A percentile compares a stretch with the other conserved stretches of the same genome.
phyloP scores from a whole-genome alignment of 2,113 vertebrate genomes.

The human (Homo sapiens) region DNA sequence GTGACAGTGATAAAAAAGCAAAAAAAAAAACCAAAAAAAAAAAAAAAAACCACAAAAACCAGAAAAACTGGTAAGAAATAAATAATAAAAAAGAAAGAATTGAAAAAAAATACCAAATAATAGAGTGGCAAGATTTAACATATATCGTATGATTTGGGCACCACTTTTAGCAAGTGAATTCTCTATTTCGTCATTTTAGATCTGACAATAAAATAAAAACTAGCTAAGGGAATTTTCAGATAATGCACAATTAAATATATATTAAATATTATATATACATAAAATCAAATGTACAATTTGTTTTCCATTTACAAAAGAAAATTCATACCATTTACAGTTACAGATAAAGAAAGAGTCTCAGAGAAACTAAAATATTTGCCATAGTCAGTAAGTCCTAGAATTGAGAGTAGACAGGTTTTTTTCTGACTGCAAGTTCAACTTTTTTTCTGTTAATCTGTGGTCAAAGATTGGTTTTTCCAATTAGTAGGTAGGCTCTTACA shows the following conservation, averaged over 20 bases:
- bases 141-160: background rate
- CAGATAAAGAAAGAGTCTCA: background rate
- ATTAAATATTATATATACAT: background rate
- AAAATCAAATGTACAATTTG: background rate
- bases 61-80: background rate
- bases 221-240: background rate
- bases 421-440: background rate
- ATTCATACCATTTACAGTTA: background rate
- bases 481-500: background rate
- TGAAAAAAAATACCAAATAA: background rate
- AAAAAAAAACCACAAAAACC: too few relatives aligned
- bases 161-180: background rate
- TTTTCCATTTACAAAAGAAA: background rate
- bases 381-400: background rate
- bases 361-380: constrained; percentile 19
- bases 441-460: background rate
- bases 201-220: constrained; percentile 2
- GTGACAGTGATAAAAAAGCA: background rate
- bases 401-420: background rate
- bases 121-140: background rate
- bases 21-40: background rate
- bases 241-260: background rate
- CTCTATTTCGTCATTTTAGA: background rate
- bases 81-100: background rate
- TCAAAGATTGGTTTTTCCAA: background rate